Base-by-base conservation (phyloP, 2,888 invertebrate genomes). In the Strigamia maritima region DNA sequence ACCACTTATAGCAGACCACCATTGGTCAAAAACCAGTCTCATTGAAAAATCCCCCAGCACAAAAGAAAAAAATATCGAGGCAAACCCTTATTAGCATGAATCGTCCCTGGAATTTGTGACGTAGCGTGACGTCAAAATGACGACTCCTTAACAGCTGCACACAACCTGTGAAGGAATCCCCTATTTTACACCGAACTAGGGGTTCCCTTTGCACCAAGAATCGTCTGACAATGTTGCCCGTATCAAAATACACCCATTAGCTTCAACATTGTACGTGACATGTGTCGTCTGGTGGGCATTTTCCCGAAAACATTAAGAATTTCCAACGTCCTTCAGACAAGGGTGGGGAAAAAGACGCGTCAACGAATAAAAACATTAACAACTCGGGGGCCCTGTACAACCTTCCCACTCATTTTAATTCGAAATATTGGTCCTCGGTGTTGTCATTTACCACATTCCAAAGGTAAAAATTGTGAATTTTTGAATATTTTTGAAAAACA, bases 81-180 rank as follows among this genome's bases (percentile, higher is more conserved):
- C 60, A 60, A 60, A 24, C 60, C 60, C 60, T 60, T 60, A 60
- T 60, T 60, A 19, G 60, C 60, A 60, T 60, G 22, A 60, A 60
- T n/a, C 60, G 60, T n/a, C 60, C 60, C 60, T 60, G 60, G 60
- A 60, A 60, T 60, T n/a, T 60, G 60, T 60, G 60, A 60, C 60
- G 60, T 60, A 2, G 60, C 22, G 60, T 60, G 60, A 60, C 60
- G 60, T 60, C 60, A 60, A 60, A 60, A 60, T 60, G 60, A 60
- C 60, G 60, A 60, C 60, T 60, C 60, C 10, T 16, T 19, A 60
- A 19, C 60, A 60, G 60, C 60, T 60, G 60, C 60, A 10, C 60
- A 60, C 60, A 60, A 60, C 60, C 60, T 60, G 60, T 60, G 60
- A 60, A 60, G 60, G 60, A 60, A 60, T 60, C 22, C 60, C 60